Evolutionary conservation across 2,888 invertebrate species (phyloP).

Genomic region (Drosophila aldrichi): DNA sequence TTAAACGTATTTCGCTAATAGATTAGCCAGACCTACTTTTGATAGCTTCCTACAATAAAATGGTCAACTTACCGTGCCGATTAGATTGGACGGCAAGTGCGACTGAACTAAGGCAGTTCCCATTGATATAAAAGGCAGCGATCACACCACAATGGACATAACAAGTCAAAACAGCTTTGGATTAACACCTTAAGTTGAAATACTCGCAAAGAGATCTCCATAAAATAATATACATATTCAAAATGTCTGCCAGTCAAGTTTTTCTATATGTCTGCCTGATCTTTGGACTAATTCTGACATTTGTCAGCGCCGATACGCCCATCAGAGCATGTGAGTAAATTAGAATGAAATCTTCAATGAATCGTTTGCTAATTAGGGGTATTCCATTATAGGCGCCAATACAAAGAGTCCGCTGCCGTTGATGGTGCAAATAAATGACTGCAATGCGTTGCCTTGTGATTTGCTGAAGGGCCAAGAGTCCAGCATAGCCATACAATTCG

Average conservation of each 20-base stretch:
- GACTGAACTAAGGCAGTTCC: slow-evolving; percentile 24
- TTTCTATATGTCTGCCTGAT: slow-evolving; percentile 30
- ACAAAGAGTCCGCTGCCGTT: slow-evolving; percentile 58
- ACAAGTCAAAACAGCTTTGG: slow-evolving; percentile 25
- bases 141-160: slow-evolving; percentile 1
- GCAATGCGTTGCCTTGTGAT: slow-evolving; percentile 73
- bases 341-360: neutral
- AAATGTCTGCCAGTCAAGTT: slow-evolving; percentile 30
- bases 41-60: slow-evolving; percentile 16
- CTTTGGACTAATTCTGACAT: slow-evolving; percentile 38
- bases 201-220: neutral
- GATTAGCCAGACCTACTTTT: slow-evolving; percentile 20
- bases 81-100: slow-evolving; percentile 59
- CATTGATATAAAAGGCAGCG: slow-evolving; percentile 52
- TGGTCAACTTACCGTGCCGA: slow-evolving; percentile 20
- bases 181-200: neutral
- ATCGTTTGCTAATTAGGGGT: neutral
- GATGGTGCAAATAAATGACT: slow-evolving; percentile 74
- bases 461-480: slow-evolving; percentile 60
- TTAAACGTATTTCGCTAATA: slow-evolving; percentile 13
- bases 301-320: slow-evolving; percentile 39
- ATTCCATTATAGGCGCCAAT: slow-evolving; percentile 55
- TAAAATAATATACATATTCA: slow-evolving; percentile 8
- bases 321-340: slow-evolving; percentile 64
- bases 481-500: slow-evolving; percentile 79